Evolutionary conservation across 2,113 vertebrate genomes (phyloP), one percentile per base, ranked within the genome.

Genomic region (Zingel zingel): DNA sequence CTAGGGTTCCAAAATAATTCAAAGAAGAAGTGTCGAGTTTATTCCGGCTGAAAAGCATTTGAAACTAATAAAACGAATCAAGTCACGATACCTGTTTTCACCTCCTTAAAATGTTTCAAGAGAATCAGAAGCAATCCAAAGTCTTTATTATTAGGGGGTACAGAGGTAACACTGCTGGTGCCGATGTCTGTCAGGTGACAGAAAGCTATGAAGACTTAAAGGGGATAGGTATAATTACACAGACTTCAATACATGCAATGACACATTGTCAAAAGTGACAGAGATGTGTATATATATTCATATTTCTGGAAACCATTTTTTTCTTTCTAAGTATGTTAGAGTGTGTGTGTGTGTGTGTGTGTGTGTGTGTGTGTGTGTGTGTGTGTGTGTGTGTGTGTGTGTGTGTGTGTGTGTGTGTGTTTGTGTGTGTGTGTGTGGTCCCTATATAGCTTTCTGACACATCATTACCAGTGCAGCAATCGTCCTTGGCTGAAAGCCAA

Each of bases 1-100:
- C 79, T 80, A 33, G 25, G 74, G 73, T 70, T 83, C 74, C 76
- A 59, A 76, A 83, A 70, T 64, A 77, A 79, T 73, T 82, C 71
- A 80, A 77, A 83, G 56, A 25, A 62, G 18, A 7, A 48, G 25
- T 0, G 48, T 21, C 11, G 57, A 65, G 23, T 58, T 81, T 66
- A 57, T 63, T 63, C 48, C 67, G 30, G 65, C 81, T 76, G 73
- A 81, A 43, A 80, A 67, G 53, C n/a, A 36, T 78, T 72, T 62
- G 53, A 59, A 69, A 59, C 43, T 30, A n/a, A 71, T 23, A 14
- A 47, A 18, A 39, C 27, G 70, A 75, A 82, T 74, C 58, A 63
- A 47, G 53, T 64, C 68, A 9, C 0, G 53, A 43, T 56, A 2
- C 51, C 16, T 18, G 56, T 79, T 71, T 89, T 85, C 71, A 71